Base-by-base conservation (phyloP, 2,797 vertebrate genomes). In the Furcifer pardalis region DNA sequence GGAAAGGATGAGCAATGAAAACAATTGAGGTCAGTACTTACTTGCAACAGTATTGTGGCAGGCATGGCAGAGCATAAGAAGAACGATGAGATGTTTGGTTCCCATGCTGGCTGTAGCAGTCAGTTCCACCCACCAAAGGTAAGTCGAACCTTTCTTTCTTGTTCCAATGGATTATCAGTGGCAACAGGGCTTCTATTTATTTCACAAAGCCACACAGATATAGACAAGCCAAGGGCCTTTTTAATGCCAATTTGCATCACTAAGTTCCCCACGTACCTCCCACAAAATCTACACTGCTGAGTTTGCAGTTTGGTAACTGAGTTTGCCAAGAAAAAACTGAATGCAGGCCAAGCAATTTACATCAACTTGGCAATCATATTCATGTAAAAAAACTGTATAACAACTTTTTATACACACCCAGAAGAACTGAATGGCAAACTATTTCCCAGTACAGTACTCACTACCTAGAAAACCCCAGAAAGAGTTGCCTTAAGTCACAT, bases 151-250 rank as follows among this genome's bases (percentile, higher is more conserved):
- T 35, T 42, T 30, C 59, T 19, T 13, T 21, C 42, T 72, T 72
- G 44, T 19, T 5, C 12, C 30, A 19, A 15, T 79, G 42, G 68
- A 42, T 21, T 37, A n/a, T 1, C 13, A 19, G 7, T 37, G 32
- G 10, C 59, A 42, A 32, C n/a, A 17, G 37, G 35, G 27, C 77
- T 60, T n/a, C 83, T 79, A 84, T 84, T 84, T 84, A 84, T 84
- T 65, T 32, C 17, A 30, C 5, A 27, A 59, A 42, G 69, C 25
- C 59, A 21, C 32, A 15, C 7, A 3, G 13, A 62, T 59, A 9
- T 73, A 68, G 65, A 5, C 40, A 3, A 71, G 7, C 30, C 56
- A 62, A 66, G 30, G n/a, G 42, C 66, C 79, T 72, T 72, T 72
- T 73, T 84, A 49, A 21, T 52, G 35, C 40, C n/a, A 79, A 40